phyloP scores from a whole-genome alignment of 1,140 invertebrate genomes.

The Plodia interpunctella region DNA sequence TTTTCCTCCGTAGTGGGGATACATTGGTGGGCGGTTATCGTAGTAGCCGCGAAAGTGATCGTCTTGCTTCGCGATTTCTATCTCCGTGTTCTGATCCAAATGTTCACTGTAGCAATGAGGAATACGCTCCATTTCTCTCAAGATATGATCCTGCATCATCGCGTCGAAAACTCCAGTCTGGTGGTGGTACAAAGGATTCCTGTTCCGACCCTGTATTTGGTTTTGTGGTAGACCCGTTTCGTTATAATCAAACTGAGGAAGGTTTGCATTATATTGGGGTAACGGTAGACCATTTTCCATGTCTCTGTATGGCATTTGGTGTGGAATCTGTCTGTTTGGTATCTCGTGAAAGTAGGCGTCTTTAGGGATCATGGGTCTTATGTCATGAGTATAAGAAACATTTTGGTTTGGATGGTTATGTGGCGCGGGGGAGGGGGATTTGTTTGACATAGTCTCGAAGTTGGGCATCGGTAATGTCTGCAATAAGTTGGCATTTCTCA shows the following conservation, averaged over 20 bases:
- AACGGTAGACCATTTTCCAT: conserved; percentile 46
- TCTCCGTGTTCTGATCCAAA: conserved; percentile 67
- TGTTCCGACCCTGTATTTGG: conserved; percentile 53
- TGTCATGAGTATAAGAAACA: conserved; percentile 42
- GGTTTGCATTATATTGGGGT: conserved; percentile 39
- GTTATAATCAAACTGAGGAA: conserved; percentile 50
- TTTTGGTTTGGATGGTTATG: conserved; percentile 33
- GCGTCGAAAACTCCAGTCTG: conserved; percentile 70
- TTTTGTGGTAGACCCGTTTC: conserved; percentile 47
- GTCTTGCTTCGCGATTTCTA: conserved; percentile 70
- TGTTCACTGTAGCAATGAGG: conserved; percentile 71
- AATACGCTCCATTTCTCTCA: conserved; percentile 69
- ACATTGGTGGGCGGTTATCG: conserved; percentile 56
- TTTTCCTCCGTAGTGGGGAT: conserved; percentile 46
- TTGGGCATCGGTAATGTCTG: conserved; percentile 73
- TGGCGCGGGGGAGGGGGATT: conserved; percentile 70
- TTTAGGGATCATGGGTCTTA: conserved; percentile 74
- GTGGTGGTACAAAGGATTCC: conserved; percentile 68
- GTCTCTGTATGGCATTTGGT: conserved; percentile 57
- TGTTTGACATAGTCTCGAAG: conserved; percentile 76
- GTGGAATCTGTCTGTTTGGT: conserved; percentile 66
- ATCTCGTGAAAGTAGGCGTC: conserved; percentile 80
- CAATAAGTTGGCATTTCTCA: conserved; percentile 76
- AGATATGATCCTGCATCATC: conserved; percentile 76
- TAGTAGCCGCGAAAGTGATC: conserved; percentile 66